These are phyloP conservation scores for Heliocidaris erythrogramma DNA, from an alignment of 35 echinoderm and acorn worm species.

Conservation along the genomic window DNA sequence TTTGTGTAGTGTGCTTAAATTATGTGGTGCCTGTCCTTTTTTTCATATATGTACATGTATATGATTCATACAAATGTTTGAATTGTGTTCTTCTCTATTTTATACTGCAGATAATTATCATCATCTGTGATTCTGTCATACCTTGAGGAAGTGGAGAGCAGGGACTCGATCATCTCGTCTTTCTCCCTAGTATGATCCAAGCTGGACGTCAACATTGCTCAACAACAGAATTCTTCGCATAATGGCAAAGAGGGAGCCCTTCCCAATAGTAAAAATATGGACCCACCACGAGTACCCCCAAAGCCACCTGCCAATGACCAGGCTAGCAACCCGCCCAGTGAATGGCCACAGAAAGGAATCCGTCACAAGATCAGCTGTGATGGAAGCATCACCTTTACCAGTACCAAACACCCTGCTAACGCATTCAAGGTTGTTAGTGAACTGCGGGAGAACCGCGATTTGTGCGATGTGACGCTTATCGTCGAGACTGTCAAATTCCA, in stretches of 20 bases:
- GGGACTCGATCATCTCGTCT: background rate
- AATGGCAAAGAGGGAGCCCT: constrained; percentile 62
- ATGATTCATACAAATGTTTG: no score
- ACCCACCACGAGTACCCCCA: constrained; percentile 7
- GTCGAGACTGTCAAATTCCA: constrained; percentile 86
- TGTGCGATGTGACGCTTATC: constrained; percentile 85
- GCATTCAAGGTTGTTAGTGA: constrained; percentile 87
- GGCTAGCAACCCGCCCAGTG: constrained; percentile 41
- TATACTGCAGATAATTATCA: background rate
- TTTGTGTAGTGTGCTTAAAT: no score
- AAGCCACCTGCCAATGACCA: background rate
- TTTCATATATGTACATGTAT: no score
- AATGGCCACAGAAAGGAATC: constrained; percentile 30
- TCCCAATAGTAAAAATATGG: constrained; percentile 55
- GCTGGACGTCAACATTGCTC: constrained; percentile 47
- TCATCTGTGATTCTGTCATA: background rate
- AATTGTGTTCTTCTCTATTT: background rate
- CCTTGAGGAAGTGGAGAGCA: background rate
- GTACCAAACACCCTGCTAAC: constrained; percentile 64
- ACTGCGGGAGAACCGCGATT: constrained; percentile 67
- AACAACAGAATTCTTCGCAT: constrained; percentile 54
- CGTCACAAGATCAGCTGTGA: constrained; percentile 49
- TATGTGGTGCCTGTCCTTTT: no score
- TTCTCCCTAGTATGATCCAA: constrained; percentile 24
- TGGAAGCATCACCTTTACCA: constrained; percentile 74